These are phyloP conservation scores for Ethmia dodecea DNA, from an alignment of 2,888 invertebrate species.

Conservation along the genomic window DNA sequence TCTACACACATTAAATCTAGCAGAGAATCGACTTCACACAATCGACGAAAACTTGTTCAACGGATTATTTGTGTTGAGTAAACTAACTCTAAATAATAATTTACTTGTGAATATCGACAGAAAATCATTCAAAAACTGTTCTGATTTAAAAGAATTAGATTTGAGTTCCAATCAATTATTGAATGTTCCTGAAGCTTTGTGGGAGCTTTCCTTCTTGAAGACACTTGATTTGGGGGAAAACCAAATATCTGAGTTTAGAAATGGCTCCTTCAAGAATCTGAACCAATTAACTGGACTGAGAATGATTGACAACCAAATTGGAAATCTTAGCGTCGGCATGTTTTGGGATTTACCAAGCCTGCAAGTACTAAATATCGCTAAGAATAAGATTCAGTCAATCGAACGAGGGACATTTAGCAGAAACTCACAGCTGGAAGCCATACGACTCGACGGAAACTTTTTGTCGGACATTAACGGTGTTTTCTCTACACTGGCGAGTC, in stretches of 20 bases:
- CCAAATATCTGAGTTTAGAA: conserved; percentile 88
- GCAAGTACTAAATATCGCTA: conserved; percentile 91
- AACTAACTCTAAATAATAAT: conserved; percentile 91
- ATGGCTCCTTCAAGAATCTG: conserved; percentile 90
- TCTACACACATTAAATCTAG: conserved; percentile 91
- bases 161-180: conserved; percentile 91
- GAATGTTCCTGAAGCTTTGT: conserved; percentile 89
- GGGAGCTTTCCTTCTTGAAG: conserved; percentile 89
- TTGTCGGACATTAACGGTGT: conserved; percentile 93
- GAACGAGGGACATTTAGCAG: conserved; percentile 90
- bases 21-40: conserved; percentile 90
- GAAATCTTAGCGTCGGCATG: conserved; percentile 90
- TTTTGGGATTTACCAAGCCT: conserved; percentile 90
- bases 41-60: conserved; percentile 90
- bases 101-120: conserved; percentile 86
- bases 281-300: conserved; percentile 92
- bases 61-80: conserved; percentile 88
- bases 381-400: conserved; percentile 91
- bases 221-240: conserved; percentile 95
- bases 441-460: conserved; percentile 92
- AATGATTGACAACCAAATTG: conserved; percentile 93
- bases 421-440: conserved; percentile 89
- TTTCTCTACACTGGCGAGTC: conserved; percentile 89
- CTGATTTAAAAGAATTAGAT: conserved; percentile 91
- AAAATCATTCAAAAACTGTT: conserved; percentile 91